A percentile compares a stretch with the other conserved stretches of the same genome.
Conservation (phyloP, 2,888 invertebrate genomes). For the Harmothoe impar region DNA sequence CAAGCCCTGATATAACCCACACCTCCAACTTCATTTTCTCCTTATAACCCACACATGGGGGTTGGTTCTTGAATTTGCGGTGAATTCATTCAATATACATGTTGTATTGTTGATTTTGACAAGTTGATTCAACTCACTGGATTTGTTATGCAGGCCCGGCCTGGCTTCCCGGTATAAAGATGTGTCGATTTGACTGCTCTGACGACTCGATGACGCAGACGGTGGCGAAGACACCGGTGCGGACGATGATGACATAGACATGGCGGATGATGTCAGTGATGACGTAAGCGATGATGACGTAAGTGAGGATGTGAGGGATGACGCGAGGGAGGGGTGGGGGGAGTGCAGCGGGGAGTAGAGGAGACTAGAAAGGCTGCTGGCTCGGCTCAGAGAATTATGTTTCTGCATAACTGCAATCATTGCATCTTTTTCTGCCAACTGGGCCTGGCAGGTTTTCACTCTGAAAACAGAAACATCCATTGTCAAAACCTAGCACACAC, state of each 20-base stretch:
- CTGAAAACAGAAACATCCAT: slow-evolving; percentile 73
- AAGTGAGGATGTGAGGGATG: slow-evolving; percentile 70
- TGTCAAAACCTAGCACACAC: background rate
- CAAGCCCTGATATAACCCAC: too few species aligned
- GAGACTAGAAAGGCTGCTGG: slow-evolving; percentile 79
- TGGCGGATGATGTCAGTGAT: slow-evolving; percentile 55
- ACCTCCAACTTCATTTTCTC: too few species aligned
- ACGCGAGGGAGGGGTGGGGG: slow-evolving; percentile 79
- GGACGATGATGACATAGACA: slow-evolving; percentile 51
- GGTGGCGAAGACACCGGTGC: slow-evolving; percentile 52
- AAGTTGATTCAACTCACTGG: slow-evolving; percentile 41
- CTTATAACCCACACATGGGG: too few species aligned
- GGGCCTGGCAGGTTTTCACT: slow-evolving; percentile 93
- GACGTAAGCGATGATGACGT: slow-evolving; percentile 70
- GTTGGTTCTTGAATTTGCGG: too few species aligned
- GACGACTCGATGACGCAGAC: slow-evolving; percentile 65
- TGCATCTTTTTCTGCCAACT: slow-evolving; percentile 93
- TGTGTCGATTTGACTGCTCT: slow-evolving; percentile 68
- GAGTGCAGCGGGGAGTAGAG: slow-evolving; percentile 81
- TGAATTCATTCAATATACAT: too few species aligned
- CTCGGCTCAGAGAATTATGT: slow-evolving; percentile 79
- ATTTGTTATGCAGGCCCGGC: slow-evolving; percentile 59
- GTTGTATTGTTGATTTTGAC: too few species aligned
- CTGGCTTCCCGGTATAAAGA: slow-evolving; percentile 46
- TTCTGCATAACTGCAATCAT: slow-evolving; percentile 93